A percentile compares a stretch with the other conserved stretches of the same genome.
Evolutionary conservation across 1,140 invertebrate species (phyloP).

Genomic region (Scylla paramamosain): DNA sequence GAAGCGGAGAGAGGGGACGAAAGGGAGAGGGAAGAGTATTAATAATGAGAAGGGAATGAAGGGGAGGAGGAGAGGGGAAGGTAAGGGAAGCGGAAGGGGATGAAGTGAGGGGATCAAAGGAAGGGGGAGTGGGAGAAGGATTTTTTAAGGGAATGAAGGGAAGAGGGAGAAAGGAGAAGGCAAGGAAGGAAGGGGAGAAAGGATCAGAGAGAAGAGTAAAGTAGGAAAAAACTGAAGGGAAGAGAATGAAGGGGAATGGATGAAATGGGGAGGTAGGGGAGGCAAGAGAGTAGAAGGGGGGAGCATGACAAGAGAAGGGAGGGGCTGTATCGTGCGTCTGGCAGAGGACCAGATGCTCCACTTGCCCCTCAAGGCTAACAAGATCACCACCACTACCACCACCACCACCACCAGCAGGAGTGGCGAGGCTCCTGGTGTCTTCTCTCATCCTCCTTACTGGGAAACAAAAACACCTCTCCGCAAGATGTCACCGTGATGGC

Average conservation of each 20-base stretch:
- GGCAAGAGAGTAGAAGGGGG: neutral
- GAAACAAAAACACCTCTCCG: neutral
- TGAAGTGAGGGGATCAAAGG: too few relatives aligned
- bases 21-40: too few relatives aligned
- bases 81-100: neutral
- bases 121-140: neutral
- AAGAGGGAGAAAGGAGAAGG: neutral
- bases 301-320: neutral
- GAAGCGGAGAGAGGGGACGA: too few relatives aligned
- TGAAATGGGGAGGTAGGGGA: neutral
- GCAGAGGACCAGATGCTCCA: neutral
- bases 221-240: neutral
- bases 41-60: neutral
- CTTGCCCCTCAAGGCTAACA: slow-evolving; percentile 2
- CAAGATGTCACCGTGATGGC: slow-evolving; percentile 42
- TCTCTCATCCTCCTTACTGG: slow-evolving; percentile 8
- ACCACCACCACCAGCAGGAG: neutral
- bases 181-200: neutral
- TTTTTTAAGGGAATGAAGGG: neutral
- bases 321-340: slow-evolving; percentile 24
- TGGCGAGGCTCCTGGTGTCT: neutral
- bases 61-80: neutral
- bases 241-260: neutral
- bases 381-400: neutral
- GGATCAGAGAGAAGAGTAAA: neutral